Conservation (phyloP, 2,113 vertebrate species). For the Semnornis frantzii region DNA sequence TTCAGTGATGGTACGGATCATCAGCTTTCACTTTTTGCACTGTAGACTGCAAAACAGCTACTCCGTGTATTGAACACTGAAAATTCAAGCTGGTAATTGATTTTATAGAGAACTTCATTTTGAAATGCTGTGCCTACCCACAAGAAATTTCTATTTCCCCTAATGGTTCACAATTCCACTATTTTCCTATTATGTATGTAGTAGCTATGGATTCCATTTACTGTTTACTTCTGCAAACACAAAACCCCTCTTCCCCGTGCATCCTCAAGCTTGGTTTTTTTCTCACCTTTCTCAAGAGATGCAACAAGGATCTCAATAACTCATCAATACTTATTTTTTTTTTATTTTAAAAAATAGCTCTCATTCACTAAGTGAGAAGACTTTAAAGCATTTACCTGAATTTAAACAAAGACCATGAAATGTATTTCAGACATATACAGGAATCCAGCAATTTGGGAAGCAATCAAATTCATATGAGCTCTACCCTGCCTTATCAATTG, state of each 20-base stretch:
- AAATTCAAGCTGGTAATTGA: slow-evolving; percentile 51
- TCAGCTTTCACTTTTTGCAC: slow-evolving; percentile 67
- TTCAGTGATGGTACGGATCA: slow-evolving; percentile 44
- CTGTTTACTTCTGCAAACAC: background rate
- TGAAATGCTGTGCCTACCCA: slow-evolving; percentile 23
- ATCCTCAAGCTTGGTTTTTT: background rate
- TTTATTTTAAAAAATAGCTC: background rate
- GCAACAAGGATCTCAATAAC: background rate
- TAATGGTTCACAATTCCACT: slow-evolving; percentile 25
- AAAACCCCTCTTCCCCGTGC: background rate
- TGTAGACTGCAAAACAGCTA: slow-evolving; percentile 57
- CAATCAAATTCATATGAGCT: background rate
- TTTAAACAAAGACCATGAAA: background rate
- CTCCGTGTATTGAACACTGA: slow-evolving; percentile 42
- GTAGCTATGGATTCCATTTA: background rate
- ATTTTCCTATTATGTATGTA: background rate
- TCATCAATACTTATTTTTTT: background rate
- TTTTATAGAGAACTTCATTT: slow-evolving; percentile 37
- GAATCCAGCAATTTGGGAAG: background rate
- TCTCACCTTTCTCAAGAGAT: background rate
- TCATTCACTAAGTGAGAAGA: background rate
- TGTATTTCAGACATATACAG: background rate
- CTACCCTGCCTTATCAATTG: background rate
- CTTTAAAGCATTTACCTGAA: background rate
- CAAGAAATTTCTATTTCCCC: slow-evolving; percentile 39